Conservation (phyloP, 1,140 invertebrate species). For the Drosophila repletoides region DNA sequence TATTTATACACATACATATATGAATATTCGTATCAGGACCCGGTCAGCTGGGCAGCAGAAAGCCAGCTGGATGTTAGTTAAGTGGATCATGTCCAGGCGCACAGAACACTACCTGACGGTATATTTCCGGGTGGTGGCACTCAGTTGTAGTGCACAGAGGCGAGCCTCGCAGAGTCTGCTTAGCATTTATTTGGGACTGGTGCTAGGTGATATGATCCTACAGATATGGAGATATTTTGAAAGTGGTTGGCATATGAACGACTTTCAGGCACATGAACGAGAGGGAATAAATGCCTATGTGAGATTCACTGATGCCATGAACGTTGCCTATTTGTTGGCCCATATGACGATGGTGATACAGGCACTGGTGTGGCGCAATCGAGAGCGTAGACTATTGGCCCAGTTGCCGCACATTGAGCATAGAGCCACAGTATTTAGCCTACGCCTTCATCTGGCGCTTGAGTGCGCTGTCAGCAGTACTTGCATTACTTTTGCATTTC, state of each 20-base stretch:
- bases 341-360: conserved; percentile 28
- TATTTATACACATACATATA: not conserved
- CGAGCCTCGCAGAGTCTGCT: conserved; percentile 15
- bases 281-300: not conserved
- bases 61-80: conserved; percentile 12
- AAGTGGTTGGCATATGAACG: not conserved
- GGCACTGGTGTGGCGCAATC: conserved; percentile 22
- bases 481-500: not conserved
- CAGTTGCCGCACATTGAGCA: conserved; percentile 25
- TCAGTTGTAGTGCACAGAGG: conserved; percentile 36
- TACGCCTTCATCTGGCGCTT: conserved; percentile 12
- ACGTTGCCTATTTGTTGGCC: conserved; percentile 37
- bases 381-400: conserved; percentile 17
- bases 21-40: not conserved
- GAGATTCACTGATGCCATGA: conserved; percentile 24
- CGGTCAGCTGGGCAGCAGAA: not conserved
- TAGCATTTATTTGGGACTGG: conserved; percentile 27
- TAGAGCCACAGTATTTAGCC: not conserved
- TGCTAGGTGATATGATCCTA: conserved; percentile 1
- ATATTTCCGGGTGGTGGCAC: conserved; percentile 48
- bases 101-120: conserved; percentile 27
- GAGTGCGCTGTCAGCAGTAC: conserved; percentile 9
- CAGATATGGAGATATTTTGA: conserved; percentile 19
- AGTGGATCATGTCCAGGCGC: conserved; percentile 30
- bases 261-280: not conserved